phyloP scores from a whole-genome alignment of 2,797 vertebrate genomes.

The Euthynnus affinis region DNA sequence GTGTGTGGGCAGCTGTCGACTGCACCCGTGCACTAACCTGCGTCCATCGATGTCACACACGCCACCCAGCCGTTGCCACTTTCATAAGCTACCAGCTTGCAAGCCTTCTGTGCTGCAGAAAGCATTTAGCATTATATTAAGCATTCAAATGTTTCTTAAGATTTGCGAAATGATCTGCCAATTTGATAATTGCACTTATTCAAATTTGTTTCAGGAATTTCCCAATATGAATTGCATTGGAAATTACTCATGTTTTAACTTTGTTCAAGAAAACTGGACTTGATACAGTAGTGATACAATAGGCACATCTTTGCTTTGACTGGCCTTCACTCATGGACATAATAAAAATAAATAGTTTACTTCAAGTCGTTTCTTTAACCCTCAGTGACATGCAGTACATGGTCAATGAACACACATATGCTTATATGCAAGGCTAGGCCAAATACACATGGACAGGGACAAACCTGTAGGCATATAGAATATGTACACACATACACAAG shows the following conservation, averaged over 20 bases:
- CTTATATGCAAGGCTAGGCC: not conserved
- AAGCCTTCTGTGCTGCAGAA: conserved; percentile 32
- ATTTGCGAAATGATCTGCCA: conserved; percentile 5
- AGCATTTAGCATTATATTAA: not conserved
- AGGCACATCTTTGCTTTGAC: not conserved
- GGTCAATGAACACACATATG: conserved; percentile 2
- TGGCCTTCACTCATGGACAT: too few relatives aligned
- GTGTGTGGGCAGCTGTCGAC: conserved; percentile 67
- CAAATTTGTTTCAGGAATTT: too few relatives aligned
- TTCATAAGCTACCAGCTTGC: conserved; percentile 12
- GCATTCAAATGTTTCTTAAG: not conserved
- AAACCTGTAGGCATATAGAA: not conserved
- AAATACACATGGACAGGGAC: not conserved
- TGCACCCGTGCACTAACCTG: conserved; percentile 54
- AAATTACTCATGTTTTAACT: too few relatives aligned
- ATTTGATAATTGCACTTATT: conserved; percentile 3
- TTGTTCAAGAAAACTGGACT: not conserved
- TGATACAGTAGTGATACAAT: not conserved
- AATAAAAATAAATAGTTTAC: not conserved
- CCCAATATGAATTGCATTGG: too few relatives aligned
- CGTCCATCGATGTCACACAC: conserved; percentile 43
- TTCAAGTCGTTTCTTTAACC: not conserved
- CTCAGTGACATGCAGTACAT: not conserved
- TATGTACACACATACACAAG: not conserved
- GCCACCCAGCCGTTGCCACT: conserved; percentile 30